phyloP scores from a whole-genome alignment of 2,888 invertebrate genomes.

The Drosophila limbata region DNA sequence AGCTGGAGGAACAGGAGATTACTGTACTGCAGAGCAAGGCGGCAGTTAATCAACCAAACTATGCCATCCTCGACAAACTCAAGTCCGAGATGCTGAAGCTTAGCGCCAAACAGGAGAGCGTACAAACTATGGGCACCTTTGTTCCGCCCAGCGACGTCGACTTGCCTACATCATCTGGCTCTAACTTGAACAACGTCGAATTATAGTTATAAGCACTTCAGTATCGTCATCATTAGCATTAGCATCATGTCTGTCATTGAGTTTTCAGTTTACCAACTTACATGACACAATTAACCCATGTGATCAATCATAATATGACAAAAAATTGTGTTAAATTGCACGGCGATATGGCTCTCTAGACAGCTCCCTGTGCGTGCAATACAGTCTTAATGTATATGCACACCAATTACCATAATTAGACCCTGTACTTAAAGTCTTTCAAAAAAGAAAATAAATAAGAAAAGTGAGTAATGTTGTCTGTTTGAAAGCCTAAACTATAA shows the following conservation, averaged over 20 bases:
- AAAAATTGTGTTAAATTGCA: constrained; percentile 10
- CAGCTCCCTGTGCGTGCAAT: constrained; percentile 1
- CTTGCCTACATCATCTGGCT: constrained; percentile 90
- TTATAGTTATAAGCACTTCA: constrained; percentile 85
- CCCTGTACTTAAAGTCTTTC: not conserved
- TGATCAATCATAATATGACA: constrained; percentile 60
- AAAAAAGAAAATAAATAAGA: not conserved
- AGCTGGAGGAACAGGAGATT: constrained; percentile 96
- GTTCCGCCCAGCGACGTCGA: constrained; percentile 88
- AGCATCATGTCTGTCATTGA: constrained; percentile 22
- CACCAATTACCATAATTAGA: constrained; percentile 10
- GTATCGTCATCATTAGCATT: constrained; percentile 9
- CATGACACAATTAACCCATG: constrained; percentile 47
- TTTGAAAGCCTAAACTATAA: too few relatives aligned
- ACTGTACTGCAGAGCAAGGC: constrained; percentile 95
- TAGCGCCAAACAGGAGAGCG: constrained; percentile 88
- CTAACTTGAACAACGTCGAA: constrained; percentile 92
- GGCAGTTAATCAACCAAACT: constrained; percentile 95
- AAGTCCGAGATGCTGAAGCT: constrained; percentile 93
- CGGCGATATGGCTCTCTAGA: constrained; percentile 1
- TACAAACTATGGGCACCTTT: constrained; percentile 89
- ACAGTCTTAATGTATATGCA: not conserved
- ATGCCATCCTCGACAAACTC: constrained; percentile 94
- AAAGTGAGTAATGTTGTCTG: too few relatives aligned
- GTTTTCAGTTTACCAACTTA: constrained; percentile 23